phyloP scores from a whole-genome alignment of 2,888 invertebrate genomes.

The Zaprionus bogoriensis region DNA sequence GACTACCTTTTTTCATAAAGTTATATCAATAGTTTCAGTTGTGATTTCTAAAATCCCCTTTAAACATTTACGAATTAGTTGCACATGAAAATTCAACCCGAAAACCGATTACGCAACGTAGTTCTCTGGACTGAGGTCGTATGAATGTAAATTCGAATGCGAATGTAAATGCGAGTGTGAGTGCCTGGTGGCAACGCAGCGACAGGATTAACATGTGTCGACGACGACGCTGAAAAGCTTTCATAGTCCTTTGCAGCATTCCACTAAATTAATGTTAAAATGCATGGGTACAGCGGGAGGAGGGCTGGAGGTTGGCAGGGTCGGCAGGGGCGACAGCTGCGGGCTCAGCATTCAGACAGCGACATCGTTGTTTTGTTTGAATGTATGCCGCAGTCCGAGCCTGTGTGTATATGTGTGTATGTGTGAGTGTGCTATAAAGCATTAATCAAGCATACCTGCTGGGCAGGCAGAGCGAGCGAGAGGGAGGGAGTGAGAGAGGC shows the following conservation, averaged over 20 bases:
- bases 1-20: too few relatives aligned
- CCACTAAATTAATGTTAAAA: constrained; percentile 77
- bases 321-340: constrained; percentile 35
- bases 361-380: constrained; percentile 47
- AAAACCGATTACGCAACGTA: not conserved
- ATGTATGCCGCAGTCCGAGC: constrained; percentile 15
- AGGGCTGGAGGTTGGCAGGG: not conserved
- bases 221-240: constrained; percentile 64
- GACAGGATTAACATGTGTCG: constrained; percentile 72
- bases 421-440: constrained; percentile 65
- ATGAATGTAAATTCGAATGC: constrained; percentile 19
- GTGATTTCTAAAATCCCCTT: not conserved
- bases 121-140: not conserved
- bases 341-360: constrained; percentile 44
- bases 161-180: constrained; percentile 18
- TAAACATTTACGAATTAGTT: not conserved
- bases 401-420: constrained; percentile 23
- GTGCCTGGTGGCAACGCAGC: constrained; percentile 42
- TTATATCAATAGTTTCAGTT: too few relatives aligned
- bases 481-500: constrained; percentile 2
- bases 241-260: constrained; percentile 62
- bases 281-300: constrained; percentile 38
- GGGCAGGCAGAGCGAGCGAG: constrained; percentile 38
- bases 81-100: not conserved
- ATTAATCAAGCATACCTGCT: constrained; percentile 79